These are phyloP conservation scores for Eumerus sabulonum DNA, from an alignment of 2,888 invertebrate species.

Conservation along the genomic window DNA sequence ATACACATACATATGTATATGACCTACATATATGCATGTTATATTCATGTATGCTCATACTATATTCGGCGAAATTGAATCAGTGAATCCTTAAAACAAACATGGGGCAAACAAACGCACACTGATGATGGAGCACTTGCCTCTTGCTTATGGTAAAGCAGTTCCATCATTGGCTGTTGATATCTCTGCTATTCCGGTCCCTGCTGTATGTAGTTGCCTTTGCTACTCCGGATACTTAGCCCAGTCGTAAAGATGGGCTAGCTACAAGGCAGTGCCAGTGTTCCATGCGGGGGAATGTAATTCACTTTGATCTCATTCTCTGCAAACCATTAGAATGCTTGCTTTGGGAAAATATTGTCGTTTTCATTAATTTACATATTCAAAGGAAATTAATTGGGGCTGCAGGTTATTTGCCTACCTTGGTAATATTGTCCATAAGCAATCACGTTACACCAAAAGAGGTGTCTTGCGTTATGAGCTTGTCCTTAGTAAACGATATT, in stretches of 20 bases:
- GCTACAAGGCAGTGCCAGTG: conserved; percentile 29
- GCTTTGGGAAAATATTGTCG: conserved; percentile 68
- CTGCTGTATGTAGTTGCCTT: conserved; percentile 8
- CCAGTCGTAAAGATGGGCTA: conserved; percentile 45
- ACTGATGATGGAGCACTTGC: conserved; percentile 57
- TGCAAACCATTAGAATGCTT: conserved; percentile 67
- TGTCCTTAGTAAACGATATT: conserved; percentile 45
- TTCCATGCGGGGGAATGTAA: conserved; percentile 45
- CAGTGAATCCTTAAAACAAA: conserved; percentile 69
- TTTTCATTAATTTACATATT: conserved; percentile 69
- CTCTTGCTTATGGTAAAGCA: conserved; percentile 28
- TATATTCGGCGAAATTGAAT: conserved; percentile 68
- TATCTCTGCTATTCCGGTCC: conserved; percentile 30
- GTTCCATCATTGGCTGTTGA: conserved; percentile 53
- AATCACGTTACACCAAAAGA: conserved; percentile 65
- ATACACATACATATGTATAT: conserved; percentile 5
- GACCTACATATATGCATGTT: conserved; percentile 3
- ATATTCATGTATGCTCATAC: neutral
- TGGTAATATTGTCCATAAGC: conserved; percentile 63
- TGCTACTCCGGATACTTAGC: conserved; percentile 21
- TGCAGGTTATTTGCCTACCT: conserved; percentile 66
- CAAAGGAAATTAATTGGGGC: conserved; percentile 69
- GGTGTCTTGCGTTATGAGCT: conserved; percentile 54
- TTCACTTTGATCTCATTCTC: conserved; percentile 68
- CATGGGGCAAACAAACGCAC: conserved; percentile 57